Conservation (phyloP, 92 coral and sea anemone species). For the Pocillopora grandis region DNA sequence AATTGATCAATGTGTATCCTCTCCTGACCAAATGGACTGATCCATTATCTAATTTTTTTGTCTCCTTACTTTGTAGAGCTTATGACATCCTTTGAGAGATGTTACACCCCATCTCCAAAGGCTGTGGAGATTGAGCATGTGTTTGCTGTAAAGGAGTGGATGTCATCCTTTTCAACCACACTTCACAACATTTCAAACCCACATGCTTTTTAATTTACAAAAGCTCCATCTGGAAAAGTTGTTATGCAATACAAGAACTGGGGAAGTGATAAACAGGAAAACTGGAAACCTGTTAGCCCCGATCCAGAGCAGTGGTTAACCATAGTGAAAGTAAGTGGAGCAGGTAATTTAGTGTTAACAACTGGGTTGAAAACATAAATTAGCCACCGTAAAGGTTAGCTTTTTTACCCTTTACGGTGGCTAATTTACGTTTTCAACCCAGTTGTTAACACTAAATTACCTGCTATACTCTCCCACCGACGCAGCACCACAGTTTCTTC, state of each 20-base stretch:
- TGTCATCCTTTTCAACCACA: constrained; percentile 27
- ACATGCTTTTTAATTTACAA: constrained; percentile 45
- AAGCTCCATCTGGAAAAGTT: constrained; percentile 53
- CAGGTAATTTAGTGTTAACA: too few relatives aligned
- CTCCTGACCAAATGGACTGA: too few relatives aligned
- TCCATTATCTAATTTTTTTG: too few relatives aligned
- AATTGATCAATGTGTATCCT: too few relatives aligned
- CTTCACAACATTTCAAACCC: constrained; percentile 59
- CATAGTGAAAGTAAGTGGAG: background rate
- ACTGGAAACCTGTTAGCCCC: constrained; percentile 32
- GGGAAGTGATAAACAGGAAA: constrained; percentile 30
- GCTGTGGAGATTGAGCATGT: constrained; percentile 32
- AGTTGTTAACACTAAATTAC: too few relatives aligned
- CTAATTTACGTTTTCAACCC: too few relatives aligned
- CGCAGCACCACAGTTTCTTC: too few relatives aligned
- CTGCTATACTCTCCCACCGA: too few relatives aligned
- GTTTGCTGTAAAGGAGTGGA: constrained; percentile 51
- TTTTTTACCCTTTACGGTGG: too few relatives aligned
- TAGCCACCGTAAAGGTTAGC: too few relatives aligned
- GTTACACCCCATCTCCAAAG: constrained; percentile 48
- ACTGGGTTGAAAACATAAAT: too few relatives aligned
- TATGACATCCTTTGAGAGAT: constrained; percentile 36
- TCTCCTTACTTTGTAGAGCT: constrained; percentile 30
- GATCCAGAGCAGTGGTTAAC: background rate
- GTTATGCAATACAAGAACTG: constrained; percentile 47